Conservation (phyloP, 92 coral and sea anemone genomes). For the Nematostella vectensis region DNA sequence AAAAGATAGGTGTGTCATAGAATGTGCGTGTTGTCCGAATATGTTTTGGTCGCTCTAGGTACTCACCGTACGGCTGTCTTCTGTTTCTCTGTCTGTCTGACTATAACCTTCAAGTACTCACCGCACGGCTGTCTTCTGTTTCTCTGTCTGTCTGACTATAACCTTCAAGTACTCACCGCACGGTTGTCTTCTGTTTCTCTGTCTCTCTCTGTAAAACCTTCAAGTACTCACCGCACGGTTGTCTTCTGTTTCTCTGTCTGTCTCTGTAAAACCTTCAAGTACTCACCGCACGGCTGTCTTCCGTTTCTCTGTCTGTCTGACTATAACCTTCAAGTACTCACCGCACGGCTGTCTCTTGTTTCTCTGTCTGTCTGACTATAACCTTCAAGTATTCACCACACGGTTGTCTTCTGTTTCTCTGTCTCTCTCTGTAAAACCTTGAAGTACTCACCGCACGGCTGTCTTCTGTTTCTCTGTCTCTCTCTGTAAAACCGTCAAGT, state of each 20-base stretch:
- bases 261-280: slow-evolving; percentile 55
- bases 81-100: no score
- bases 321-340: slow-evolving; percentile 71
- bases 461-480: slow-evolving; percentile 66
- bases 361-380: no score
- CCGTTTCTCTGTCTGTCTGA: no score
- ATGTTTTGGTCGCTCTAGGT: no score
- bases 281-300: slow-evolving; percentile 54
- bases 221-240: slow-evolving; percentile 81
- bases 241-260: slow-evolving; percentile 65
- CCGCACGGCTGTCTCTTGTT: slow-evolving; percentile 48
- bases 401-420: slow-evolving; percentile 57
- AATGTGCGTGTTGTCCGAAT: no score
- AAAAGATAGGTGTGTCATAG: no score
- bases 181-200: slow-evolving; percentile 57
- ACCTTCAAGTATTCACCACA: no score
- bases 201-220: slow-evolving; percentile 55
- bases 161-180: no score
- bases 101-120: no score
- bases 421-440: slow-evolving; percentile 55
- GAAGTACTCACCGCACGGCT: slow-evolving; percentile 81
- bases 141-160: no score
- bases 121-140: no score
- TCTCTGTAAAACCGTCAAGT: slow-evolving; percentile 55
- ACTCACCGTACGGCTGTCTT: no score